Conservation (phyloP, 2,113 vertebrate genomes). For the Oryzias celebensis region DNA sequence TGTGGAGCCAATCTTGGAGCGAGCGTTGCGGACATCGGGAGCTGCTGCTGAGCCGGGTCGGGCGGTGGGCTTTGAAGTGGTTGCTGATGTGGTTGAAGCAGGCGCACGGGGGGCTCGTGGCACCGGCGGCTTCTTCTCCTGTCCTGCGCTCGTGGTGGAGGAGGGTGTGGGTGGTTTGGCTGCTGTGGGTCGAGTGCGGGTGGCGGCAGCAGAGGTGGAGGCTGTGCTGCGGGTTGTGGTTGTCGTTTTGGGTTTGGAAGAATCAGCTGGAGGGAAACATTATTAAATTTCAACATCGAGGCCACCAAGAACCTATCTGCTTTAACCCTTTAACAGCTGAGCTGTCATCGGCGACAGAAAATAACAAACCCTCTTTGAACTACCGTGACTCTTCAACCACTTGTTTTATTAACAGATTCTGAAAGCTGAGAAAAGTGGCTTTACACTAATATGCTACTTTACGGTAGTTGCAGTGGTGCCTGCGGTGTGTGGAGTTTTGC, state of each 20-base stretch:
- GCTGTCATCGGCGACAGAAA: no score
- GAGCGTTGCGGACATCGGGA: constrained; percentile 83
- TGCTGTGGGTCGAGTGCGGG: constrained; percentile 70
- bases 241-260: constrained; percentile 77
- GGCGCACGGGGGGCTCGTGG: constrained; percentile 52
- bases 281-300: neutral
- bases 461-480: no score
- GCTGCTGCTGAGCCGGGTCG: constrained; percentile 64
- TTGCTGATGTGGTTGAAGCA: constrained; percentile 37
- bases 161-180: constrained; percentile 54
- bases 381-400: no score
- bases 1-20: constrained; percentile 91
- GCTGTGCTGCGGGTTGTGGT: constrained; percentile 56
- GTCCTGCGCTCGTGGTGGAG: constrained; percentile 48
- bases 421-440: no score
- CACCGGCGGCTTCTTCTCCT: constrained; percentile 77
- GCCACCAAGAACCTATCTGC: neutral
- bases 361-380: no score
- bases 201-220: constrained; percentile 44
- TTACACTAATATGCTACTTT: no score
- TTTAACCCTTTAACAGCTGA: no score
- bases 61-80: constrained; percentile 49
- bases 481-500: no score
- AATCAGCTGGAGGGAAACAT: constrained; percentile 44
- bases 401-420: no score